Conservation (phyloP, 92 coral and sea anemone genomes). For the Umimayanthus chanpuru region DNA sequence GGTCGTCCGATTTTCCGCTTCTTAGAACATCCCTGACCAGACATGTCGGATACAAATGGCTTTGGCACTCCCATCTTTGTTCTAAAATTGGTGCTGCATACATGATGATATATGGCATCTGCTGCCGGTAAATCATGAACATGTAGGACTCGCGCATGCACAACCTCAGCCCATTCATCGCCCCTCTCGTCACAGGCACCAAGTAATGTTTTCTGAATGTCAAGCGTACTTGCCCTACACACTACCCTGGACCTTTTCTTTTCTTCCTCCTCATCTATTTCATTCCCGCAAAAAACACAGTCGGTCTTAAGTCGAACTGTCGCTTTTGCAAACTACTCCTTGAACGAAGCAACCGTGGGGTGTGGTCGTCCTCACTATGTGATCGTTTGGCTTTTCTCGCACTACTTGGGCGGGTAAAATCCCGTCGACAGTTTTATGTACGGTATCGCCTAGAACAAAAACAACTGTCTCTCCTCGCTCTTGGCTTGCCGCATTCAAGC, state of each 20-base stretch:
- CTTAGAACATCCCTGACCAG: background rate
- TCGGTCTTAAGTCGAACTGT: no score
- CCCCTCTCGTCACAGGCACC: conserved; percentile 1
- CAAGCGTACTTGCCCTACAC: background rate
- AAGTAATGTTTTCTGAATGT: background rate
- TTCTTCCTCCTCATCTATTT: no score
- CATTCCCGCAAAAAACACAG: no score
- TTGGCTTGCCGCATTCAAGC: no score
- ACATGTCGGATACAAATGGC: background rate
- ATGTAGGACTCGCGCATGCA: background rate
- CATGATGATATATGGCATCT: conserved; percentile 10
- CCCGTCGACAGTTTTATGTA: no score
- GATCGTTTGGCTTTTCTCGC: no score
- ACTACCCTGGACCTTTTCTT: conserved; percentile 9
- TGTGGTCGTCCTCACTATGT: no score
- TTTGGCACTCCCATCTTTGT: background rate
- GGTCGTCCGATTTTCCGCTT: conserved; percentile 31
- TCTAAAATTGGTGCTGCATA: conserved; percentile 21
- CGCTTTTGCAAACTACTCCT: no score
- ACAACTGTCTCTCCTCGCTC: no score
- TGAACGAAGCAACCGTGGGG: no score
- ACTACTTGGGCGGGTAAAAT: no score
- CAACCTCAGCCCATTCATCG: conserved; percentile 28
- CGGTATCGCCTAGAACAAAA: no score
- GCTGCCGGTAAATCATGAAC: conserved; percentile 30